Conservation (phyloP, 1,140 invertebrate species). For the Drosophila subpulchrella region DNA sequence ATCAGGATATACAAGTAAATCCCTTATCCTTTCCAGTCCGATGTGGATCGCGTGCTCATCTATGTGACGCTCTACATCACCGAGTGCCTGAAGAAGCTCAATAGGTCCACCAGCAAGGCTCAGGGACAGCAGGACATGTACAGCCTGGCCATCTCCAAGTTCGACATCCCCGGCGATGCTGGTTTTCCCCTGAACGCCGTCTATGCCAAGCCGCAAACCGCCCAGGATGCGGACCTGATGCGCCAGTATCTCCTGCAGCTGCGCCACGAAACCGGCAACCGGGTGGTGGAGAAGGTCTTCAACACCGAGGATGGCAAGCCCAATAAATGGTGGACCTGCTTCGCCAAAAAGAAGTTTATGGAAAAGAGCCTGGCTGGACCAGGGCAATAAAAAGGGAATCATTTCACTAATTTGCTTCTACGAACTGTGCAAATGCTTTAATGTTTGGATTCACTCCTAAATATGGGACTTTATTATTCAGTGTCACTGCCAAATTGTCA, state of each 20-base stretch:
- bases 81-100: conserved; percentile 97
- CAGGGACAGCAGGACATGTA: conserved; percentile 98
- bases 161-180: conserved; percentile 98
- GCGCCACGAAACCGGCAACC: conserved; percentile 96
- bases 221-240: conserved; percentile 94
- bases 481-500: background rate
- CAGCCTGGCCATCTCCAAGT: conserved; percentile 96
- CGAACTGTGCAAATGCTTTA: background rate
- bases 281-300: conserved; percentile 97
- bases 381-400: conserved; percentile 59
- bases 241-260: conserved; percentile 97
- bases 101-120: conserved; percentile 95
- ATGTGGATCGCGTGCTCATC: conserved; percentile 97
- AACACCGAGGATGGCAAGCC: conserved; percentile 95
- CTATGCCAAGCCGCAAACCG: conserved; percentile 94
- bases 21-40: conserved; percentile 88
- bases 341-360: conserved; percentile 99
- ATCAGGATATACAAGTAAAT: too few species aligned
- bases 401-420: conserved; percentile 2
- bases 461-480: background rate
- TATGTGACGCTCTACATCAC: conserved; percentile 99
- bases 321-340: conserved; percentile 99
- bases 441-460: background rate
- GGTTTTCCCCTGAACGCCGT: conserved; percentile 99
- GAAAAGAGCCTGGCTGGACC: conserved; percentile 93